Percentiles rank a stretch among this genome's conserved stretches.
These are phyloP conservation scores for Stigmatopora nigra DNA, from an alignment of 2,113 vertebrate species.

Conservation along the genomic window DNA sequence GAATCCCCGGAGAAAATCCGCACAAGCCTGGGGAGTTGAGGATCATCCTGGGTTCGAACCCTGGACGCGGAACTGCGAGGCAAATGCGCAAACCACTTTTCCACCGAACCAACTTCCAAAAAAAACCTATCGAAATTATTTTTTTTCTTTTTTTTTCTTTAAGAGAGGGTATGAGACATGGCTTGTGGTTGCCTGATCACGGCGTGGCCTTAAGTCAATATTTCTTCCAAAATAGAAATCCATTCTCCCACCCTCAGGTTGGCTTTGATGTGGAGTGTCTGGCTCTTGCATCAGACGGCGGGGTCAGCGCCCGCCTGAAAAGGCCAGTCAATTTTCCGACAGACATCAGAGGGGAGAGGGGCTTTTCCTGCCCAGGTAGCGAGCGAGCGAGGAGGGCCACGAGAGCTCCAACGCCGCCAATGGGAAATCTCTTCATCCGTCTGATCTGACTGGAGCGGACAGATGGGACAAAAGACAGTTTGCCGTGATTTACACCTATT, in stretches of 20 bases:
- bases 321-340: constrained; percentile 70
- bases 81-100: too few relatives aligned
- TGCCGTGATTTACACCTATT: constrained; percentile 55
- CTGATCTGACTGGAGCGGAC: constrained; percentile 57
- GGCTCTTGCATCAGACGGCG: constrained; percentile 73
- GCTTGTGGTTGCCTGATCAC: constrained; percentile 48
- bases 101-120: too few relatives aligned
- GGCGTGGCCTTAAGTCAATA: constrained; percentile 59
- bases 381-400: constrained; percentile 16
- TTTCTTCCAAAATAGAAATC: constrained; percentile 65
- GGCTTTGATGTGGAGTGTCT: constrained; percentile 75
- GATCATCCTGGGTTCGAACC: too few relatives aligned
- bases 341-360: constrained; percentile 59
- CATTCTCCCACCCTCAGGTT: constrained; percentile 51
- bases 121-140: too few relatives aligned
- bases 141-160: not conserved
- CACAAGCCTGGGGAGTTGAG: too few relatives aligned
- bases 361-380: constrained; percentile 51
- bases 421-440: constrained; percentile 47
- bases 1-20: too few relatives aligned
- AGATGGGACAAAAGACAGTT: constrained; percentile 47
- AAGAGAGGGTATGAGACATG: constrained; percentile 9
- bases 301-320: constrained; percentile 73
- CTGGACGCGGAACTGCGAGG: too few relatives aligned
- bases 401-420: constrained; percentile 23